A percentile compares a stretch with the other conserved stretches of the same genome.
These are phyloP conservation scores for Pangasius larnaudii DNA, from an alignment of 2,797 vertebrate species.

Conservation along the genomic window DNA sequence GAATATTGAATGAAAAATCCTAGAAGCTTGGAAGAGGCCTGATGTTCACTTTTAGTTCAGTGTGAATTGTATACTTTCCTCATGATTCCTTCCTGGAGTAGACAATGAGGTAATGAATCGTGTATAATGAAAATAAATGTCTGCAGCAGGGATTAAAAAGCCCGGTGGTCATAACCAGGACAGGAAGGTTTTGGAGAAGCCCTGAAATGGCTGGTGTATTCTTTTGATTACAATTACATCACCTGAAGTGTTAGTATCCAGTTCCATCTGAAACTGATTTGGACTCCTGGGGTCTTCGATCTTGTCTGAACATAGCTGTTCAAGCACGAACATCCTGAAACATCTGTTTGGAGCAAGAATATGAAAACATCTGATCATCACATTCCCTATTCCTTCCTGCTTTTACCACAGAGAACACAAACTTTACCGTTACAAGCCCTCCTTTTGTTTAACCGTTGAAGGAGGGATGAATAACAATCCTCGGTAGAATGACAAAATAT, in stretches of 20 bases:
- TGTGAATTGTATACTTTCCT: neutral
- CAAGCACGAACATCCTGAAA: slow-evolving; percentile 2
- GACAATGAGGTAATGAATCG: neutral
- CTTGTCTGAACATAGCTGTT: neutral
- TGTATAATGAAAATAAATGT: slow-evolving; percentile 22
- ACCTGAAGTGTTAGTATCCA: neutral
- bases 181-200: neutral
- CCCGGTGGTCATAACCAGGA: neutral
- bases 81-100: neutral
- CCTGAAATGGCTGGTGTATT: neutral
- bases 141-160: neutral
- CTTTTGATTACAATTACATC: slow-evolving; percentile 24
- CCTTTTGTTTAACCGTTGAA: slow-evolving; percentile 9
- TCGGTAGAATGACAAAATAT: slow-evolving; percentile 1
- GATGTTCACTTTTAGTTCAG: neutral
- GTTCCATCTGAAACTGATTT: slow-evolving; percentile 23
- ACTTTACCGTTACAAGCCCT: neutral
- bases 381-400: slow-evolving; percentile 6
- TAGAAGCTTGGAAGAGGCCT: neutral
- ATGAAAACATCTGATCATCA: neutral
- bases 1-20: neutral
- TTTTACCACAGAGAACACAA: slow-evolving; percentile 17
- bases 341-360: slow-evolving; percentile 24
- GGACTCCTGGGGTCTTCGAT: neutral
- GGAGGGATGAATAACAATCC: slow-evolving; percentile 1